Evolutionary conservation across 2,113 vertebrate species (phyloP).

Genomic region (Epinephelus lanceolatus): DNA sequence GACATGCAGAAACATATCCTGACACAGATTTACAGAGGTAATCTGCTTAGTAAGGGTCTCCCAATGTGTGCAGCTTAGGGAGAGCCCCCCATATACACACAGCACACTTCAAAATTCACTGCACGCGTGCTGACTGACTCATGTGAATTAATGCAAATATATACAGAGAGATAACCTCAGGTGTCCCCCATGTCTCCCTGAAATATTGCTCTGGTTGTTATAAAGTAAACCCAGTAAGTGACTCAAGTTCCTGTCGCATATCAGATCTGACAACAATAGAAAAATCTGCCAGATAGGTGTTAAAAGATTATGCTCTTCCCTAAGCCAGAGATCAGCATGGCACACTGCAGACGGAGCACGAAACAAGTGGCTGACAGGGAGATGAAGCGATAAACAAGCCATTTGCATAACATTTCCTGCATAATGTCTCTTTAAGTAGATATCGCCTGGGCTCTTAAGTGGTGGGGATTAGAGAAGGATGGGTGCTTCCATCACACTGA

Average conservation of each 20-base stretch:
- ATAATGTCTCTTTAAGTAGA: constrained; percentile 75
- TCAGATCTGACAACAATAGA: constrained; percentile 71
- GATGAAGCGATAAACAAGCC: constrained; percentile 67
- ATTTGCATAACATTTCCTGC: constrained; percentile 75
- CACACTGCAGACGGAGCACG: constrained; percentile 49
- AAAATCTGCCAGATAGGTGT: constrained; percentile 75
- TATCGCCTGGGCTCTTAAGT: constrained; percentile 60
- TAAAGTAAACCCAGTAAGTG: constrained; percentile 3
- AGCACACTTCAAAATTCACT: neutral
- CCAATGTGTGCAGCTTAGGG: constrained; percentile 52
- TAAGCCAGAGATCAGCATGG: constrained; percentile 71
- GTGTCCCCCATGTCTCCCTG: neutral
- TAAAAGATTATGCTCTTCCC: constrained; percentile 75
- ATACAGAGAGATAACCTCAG: neutral
- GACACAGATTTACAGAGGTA: constrained; percentile 75
- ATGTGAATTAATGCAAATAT: constrained; percentile 7
- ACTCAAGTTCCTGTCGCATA: constrained; percentile 8
- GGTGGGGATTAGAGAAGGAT: constrained; percentile 68
- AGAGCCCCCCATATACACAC: neutral
- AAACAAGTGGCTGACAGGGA: constrained; percentile 63
- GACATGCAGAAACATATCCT: constrained; percentile 66
- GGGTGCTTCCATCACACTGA: constrained; percentile 34
- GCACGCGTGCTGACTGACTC: neutral
- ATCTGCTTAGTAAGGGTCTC: constrained; percentile 78
- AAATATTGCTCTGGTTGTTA: constrained; percentile 9